phyloP scores from a whole-genome alignment of 2,113 vertebrate genomes.

The Pimephales promelas region DNA sequence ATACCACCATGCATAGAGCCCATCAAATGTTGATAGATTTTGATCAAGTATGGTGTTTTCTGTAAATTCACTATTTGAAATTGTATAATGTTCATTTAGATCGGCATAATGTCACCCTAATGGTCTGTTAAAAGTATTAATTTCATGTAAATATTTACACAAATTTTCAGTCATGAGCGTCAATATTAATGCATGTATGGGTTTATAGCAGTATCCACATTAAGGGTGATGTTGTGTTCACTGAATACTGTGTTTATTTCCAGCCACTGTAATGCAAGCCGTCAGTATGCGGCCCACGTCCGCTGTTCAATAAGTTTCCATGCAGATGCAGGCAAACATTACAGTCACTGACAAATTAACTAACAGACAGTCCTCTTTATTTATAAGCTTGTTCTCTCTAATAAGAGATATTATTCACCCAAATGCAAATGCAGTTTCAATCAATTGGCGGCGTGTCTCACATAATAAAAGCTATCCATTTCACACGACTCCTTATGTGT shows the following conservation, averaged over 20 bases:
- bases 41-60: background rate
- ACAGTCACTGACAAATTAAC: conserved; percentile 36
- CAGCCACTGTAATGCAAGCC: conserved; percentile 14
- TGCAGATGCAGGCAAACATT: conserved; percentile 20
- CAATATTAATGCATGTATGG: too few species aligned
- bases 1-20: too few species aligned
- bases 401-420: conserved; percentile 40
- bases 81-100: background rate
- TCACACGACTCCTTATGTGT: conserved; percentile 19
- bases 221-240: background rate
- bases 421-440: conserved; percentile 42
- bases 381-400: conserved; percentile 47
- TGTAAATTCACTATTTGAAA: background rate
- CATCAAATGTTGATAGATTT: background rate
- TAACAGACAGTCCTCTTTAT: conserved; percentile 42
- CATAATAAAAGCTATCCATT: conserved; percentile 55
- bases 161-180: background rate
- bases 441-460: conserved; percentile 33
- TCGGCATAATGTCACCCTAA: background rate
- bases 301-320: conserved; percentile 37
- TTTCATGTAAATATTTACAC: background rate
- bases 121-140: background rate
- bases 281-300: background rate
- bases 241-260: background rate
- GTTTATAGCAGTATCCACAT: background rate